Evolutionary conservation across 2,113 vertebrate species (phyloP), one percentile per base, ranked within the genome.

Genomic region (Excalfactoria chinensis): DNA sequence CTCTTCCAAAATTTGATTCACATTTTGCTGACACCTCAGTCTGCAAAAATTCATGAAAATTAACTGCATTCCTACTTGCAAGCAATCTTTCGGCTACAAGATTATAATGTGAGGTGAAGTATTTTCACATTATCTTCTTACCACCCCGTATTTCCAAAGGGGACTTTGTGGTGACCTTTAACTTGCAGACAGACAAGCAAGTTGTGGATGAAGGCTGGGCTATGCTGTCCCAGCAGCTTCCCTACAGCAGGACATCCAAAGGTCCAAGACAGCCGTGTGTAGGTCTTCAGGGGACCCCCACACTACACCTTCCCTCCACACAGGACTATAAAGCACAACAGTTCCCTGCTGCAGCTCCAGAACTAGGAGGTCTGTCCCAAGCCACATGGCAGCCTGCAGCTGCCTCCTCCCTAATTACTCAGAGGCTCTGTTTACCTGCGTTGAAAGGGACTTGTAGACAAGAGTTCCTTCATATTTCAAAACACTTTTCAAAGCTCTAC

Each of bases 91-190:
- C n/a, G 21, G 8, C 28, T 30, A 71, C 28, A 46, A 70, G 76
- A 71, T 11, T 7, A 25, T 23, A n/a, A 46, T 15, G 13, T 2
- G 13, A 26, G 18, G 13, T 35, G n/a, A 85, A 58, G 35, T 51
- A 30, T 25, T 63, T 68, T 32, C 66, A 58, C 6, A 25, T 19
- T 51, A 35, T 16, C 25, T 64, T 74, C 46, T 53, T 30, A 69
- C 30, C 12, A 13, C 26, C 34, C 9, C 1, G 0, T 17, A 35
- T 17, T 60, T 59, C 32, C 30, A 19, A 73, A 78, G 19, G 8
- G 14, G 60, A 11, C n/a, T 63, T 41, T 44, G 34, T 58, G 25
- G 34, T 30, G 28, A 23, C 25, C 35, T 68, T 72, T 13, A 67
- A 37, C 13, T 76, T 40, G 35, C 53, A 63, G 60, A 7, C 62